Percentiles rank a stretch among this genome's conserved stretches.
These are phyloP conservation scores for Orthonyx spaldingii DNA, from an alignment of 2,113 vertebrate species.

Conservation along the genomic window DNA sequence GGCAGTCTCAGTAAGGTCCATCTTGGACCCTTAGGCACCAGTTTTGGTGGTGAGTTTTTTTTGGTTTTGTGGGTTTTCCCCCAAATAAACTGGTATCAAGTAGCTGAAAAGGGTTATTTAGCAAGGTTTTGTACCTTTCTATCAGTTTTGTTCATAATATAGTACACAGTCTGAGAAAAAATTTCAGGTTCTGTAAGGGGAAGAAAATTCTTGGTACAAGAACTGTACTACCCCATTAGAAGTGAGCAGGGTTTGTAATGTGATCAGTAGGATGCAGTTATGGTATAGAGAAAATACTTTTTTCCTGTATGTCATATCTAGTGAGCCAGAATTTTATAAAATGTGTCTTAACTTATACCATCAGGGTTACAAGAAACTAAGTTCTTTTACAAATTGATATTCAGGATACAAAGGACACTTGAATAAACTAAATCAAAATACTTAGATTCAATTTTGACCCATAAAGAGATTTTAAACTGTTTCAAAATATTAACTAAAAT, in stretches of 20 bases:
- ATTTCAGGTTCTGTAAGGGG: neutral
- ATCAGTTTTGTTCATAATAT: neutral
- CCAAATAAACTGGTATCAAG: neutral
- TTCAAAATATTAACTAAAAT: neutral
- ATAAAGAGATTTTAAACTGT: neutral
- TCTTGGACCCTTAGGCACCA: neutral
- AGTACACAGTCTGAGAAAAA: neutral
- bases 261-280: neutral
- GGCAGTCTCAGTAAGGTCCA: neutral
- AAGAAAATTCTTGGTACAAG: neutral
- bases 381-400: neutral
- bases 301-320: neutral
- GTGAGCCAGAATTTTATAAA: neutral
- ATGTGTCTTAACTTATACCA: neutral
- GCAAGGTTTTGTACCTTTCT: neutral
- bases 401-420: neutral
- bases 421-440: neutral
- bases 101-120: neutral
- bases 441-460: neutral
- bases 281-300: neutral
- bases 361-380: neutral
- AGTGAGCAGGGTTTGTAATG: neutral
- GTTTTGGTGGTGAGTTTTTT: neutral
- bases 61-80: neutral
- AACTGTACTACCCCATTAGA: neutral